phyloP scores from a whole-genome alignment of 2,797 vertebrate genomes.

The Rhabdophis nuchalis region DNA sequence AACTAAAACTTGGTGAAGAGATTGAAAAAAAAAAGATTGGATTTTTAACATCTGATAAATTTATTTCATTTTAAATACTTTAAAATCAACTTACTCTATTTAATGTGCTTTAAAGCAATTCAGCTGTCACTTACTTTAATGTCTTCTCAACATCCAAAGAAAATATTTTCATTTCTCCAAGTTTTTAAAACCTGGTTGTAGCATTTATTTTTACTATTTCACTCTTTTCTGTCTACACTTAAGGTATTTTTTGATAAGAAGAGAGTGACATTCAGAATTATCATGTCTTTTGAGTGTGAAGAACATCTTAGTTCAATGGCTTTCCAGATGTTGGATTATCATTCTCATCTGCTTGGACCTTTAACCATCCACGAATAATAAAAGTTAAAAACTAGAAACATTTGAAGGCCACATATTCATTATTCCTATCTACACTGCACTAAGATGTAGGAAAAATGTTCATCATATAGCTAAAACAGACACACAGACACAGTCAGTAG shows the following conservation, averaged over 20 bases:
- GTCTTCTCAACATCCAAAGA: not conserved
- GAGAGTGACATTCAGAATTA: not conserved
- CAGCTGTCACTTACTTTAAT: not conserved
- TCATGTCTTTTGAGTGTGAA: not conserved
- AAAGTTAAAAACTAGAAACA: not conserved
- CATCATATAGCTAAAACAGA: not conserved
- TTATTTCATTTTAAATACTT: not conserved
- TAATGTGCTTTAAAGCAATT: not conserved
- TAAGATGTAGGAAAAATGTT: slow-evolving; percentile 1
- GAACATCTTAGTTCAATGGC: not conserved
- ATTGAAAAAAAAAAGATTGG: not conserved
- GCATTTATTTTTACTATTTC: not conserved
- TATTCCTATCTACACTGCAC: not conserved
- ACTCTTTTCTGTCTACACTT: not conserved
- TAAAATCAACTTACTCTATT: not conserved
- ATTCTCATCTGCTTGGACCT: not conserved
- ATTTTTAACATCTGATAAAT: not conserved
- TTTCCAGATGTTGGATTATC: not conserved
- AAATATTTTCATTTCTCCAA: not conserved
- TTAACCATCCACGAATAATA: not conserved
- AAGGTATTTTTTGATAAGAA: not conserved
- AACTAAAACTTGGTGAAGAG: slow-evolving; percentile 10
- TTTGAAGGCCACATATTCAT: not conserved
- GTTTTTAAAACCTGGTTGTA: not conserved
- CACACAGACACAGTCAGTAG: not conserved